Evolutionary conservation across 2,888 invertebrate species (phyloP), one percentile per base, ranked within the genome.

Genomic region (Aporophyla lueneburgensis): DNA sequence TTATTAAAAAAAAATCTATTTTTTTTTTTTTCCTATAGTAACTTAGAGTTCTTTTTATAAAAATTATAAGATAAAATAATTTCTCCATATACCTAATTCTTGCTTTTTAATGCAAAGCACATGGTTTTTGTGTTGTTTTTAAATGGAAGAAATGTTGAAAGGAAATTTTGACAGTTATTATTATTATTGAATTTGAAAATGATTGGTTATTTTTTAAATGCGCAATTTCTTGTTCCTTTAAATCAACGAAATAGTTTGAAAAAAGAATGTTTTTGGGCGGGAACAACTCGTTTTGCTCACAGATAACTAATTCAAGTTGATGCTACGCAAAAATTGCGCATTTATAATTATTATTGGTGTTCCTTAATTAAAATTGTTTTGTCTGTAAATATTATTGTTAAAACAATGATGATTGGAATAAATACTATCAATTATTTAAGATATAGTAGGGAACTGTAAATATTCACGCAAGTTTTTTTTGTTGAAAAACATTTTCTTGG

Each of bases 11-110:
- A 73, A 73, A 71, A 73, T 83, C 80, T 87, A 86, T 84, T 81
- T 85, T 87, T 78, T 73, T 78, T 83, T 80, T 84, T 84, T 80
- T 74, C 80, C 73, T 86, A 80, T 86, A 80, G 71, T 70, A 61
- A 77, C 70, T 80, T 84, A 83, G 66, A 82, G 76, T 78, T 81
- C 70, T 86, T 74, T 71, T 77, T 66, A 33, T 54, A 46, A 40
- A 63, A 69, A 70, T 56, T 63, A 56, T 73, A 16, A 56, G n/a
- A 53, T 72, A 56, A 62, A 65, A 68, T 68, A 76, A 5, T 77
- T 83, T 83, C 73, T 85, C 46, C 62, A 40, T 74, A 75, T 75
- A 71, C 54, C 27, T 71, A 58, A 78, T 40, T 69, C 62, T 69
- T 59, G 78, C 74, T 80, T 76, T 70, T 74, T 81, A 74, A 65